A percentile compares a stretch with the other conserved stretches of the same genome.
Evolutionary conservation across 2,113 vertebrate genomes (phyloP).

Genomic region (Galbula dea): DNA sequence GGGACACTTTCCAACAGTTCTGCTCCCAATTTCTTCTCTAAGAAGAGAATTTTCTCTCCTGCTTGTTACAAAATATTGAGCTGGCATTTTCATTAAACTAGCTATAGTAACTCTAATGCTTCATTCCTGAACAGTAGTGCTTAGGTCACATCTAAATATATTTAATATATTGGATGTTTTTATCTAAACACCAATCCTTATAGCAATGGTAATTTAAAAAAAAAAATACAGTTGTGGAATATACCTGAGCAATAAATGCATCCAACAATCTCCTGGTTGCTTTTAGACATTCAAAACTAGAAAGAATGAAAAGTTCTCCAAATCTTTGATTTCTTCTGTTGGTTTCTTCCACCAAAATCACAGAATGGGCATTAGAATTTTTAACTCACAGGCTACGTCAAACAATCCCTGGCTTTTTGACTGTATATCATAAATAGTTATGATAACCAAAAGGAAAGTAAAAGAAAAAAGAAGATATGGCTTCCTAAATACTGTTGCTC

Average conservation of each 20-base stretch:
- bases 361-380: not conserved
- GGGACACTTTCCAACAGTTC: not conserved
- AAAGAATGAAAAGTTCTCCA: not conserved
- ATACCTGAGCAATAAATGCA: not conserved
- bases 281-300: not conserved
- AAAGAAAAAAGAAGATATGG: not conserved
- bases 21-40: not conserved
- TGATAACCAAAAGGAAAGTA: not conserved
- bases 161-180: not conserved
- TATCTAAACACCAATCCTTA: not conserved
- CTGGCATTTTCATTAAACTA: slow-evolving; percentile 28
- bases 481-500: not conserved
- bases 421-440: not conserved
- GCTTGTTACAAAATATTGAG: not conserved
- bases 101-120: not conserved
- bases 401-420: not conserved
- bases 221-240: not conserved
- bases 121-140: not conserved
- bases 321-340: not conserved
- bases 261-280: not conserved
- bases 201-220: not conserved
- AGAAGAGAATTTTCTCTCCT: slow-evolving; percentile 20
- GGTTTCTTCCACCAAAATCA: not conserved
- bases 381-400: not conserved
- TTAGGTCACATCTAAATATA: not conserved